Base-by-base conservation (phyloP, 2,797 vertebrate genomes). In the Picus viridis region DNA sequence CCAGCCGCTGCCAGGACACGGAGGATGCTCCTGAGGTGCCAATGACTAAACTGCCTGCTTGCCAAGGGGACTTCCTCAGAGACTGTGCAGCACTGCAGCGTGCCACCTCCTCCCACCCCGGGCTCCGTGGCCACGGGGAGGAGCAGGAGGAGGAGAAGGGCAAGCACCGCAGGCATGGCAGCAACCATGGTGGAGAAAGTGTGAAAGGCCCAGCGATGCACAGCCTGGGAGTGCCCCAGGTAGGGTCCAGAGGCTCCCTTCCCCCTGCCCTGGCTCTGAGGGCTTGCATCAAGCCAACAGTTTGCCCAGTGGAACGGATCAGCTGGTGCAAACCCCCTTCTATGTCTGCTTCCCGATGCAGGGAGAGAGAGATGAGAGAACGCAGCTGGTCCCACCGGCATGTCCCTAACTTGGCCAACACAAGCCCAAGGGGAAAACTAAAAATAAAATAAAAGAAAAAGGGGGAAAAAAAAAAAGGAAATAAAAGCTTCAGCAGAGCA, bases 241-340 rank as follows among this genome's bases (percentile, higher is more conserved):
- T 18, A 34, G 81, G 73, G 45, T 2, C 22, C 39, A 88, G 61
- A 74, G 30, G 62, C 61, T 74, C 36, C 57, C 47, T 75, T 58
- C 30, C 58, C 58, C 86, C 89, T 53, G 73, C 70, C 88, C 62
- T 83, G 62, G 24, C 67, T 78, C 76, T 27, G 3, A 89, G 74
- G 70, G 83, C 90, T 95, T 91, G 79, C 61, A 69, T 80, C 73
- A 80, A 92, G 83, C 88, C 87, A 83, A 69, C 58, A 69, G 59
- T 64, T 92, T 77, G 53, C 62, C 82, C 2, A 0, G 6, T 49
- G 81, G 81, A 80, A 93, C 5, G 14, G 65, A 80, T 54, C 63
- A 24, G 69, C 62, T 59, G 59, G 34, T 59, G 67, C 83, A 83
- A 71, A 84, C 71, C 26, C 53, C 83, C 54, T 84, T 89, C 70